Conservation (phyloP, 2,888 invertebrate species). For the Dicyrtoma fusca region DNA sequence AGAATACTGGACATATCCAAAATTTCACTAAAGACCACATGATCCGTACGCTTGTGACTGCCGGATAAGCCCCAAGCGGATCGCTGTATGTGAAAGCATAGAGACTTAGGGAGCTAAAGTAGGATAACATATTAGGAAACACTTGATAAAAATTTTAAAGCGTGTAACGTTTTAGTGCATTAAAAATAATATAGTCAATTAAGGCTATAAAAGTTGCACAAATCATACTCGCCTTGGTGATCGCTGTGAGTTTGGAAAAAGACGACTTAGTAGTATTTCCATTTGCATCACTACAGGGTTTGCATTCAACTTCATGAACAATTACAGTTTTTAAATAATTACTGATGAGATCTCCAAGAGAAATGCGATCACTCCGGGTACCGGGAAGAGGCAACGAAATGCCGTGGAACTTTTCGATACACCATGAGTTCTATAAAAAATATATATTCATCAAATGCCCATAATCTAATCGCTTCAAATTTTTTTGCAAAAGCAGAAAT, state of each 20-base stretch:
- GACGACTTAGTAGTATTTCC: constrained; percentile 33
- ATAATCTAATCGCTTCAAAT: no score
- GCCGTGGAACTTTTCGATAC: constrained; percentile 32
- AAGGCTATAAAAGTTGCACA: no score
- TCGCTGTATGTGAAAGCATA: constrained; percentile 38
- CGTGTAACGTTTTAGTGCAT: no score
- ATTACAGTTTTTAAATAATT: constrained; percentile 34
- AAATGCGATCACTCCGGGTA: constrained; percentile 4
- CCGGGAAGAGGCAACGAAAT: constrained; percentile 26
- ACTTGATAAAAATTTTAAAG: not conserved
- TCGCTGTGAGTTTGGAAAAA: constrained; percentile 32
- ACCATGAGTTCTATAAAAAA: constrained; percentile 26
- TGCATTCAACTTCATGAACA: constrained; percentile 38
- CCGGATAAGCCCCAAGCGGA: constrained; percentile 31
- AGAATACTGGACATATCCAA: constrained; percentile 31
- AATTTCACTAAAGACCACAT: constrained; percentile 30
- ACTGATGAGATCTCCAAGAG: constrained; percentile 29
- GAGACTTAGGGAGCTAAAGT: constrained; percentile 27
- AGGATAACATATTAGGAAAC: not conserved
- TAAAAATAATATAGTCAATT: no score
- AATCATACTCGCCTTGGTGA: constrained; percentile 18
- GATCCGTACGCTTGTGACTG: constrained; percentile 26
- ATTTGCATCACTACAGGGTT: constrained; percentile 6
- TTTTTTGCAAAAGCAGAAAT: not conserved
- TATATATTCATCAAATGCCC: no score